Evolutionary conservation across 2,797 vertebrate species (phyloP), one percentile per base, ranked within the genome.

Genomic region (Acrossocheilus fasciatus): DNA sequence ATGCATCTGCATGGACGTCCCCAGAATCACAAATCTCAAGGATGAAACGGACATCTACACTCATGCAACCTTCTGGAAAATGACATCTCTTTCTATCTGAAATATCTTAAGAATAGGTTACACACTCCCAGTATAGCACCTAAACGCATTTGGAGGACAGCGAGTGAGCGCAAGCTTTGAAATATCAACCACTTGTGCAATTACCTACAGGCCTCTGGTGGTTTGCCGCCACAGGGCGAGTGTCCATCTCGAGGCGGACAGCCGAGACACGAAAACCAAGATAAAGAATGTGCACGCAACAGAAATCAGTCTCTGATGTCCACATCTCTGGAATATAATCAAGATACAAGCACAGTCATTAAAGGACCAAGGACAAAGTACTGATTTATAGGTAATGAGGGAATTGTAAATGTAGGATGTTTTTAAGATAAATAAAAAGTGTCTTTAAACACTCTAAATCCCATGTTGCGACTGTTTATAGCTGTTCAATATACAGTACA

Each of bases 1-100:
- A 92, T 91, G 90, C 91, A 90, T 95, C 92, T 93, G 92, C 87
- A 47, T 82, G 91, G 92, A 95, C 93, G 91, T 94, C 89, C 69
- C 88, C 73, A 86, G 36, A 87, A 84, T 92, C 86, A 91, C 91
- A 86, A 90, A 92, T 91, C 91, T 89, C 82, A 85, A 91, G 89
- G 91, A 91, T 91, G 91, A 90, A 91, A 82, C 89, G 89, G 89
- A 83, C 90, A 89, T 91, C 87, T 89, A 90, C 70, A 47, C 74
- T 75, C 66, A 81, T 82, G 57, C 69, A 73, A 72, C 78, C 54
- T 52, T 52, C 62, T 57, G 20, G 54, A 87, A 88, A 88, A 88
- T 85, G 80, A 78, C 84, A 86, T 87, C 88, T 34, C 69, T 86
- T 77, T 81, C 87, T 83, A 83, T 88, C 69, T 80, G 73, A 89